Base-by-base conservation (phyloP, 2,888 invertebrate species). In the Ischnura elegans region DNA sequence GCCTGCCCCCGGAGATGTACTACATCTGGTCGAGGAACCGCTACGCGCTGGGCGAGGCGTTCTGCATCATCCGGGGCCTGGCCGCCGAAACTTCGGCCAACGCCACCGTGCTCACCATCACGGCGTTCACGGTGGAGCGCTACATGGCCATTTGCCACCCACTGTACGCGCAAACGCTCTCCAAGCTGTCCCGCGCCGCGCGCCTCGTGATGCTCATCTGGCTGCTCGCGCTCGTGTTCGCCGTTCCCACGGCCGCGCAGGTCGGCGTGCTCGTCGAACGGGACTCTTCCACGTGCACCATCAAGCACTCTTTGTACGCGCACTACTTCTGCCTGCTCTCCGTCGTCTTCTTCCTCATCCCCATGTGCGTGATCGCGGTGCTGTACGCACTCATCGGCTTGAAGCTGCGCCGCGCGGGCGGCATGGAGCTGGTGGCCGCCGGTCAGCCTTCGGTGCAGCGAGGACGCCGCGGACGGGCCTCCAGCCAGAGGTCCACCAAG, bases 401-500 rank as follows among this genome's bases (percentile, higher is more conserved):
- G 76, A 29, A 36, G 13, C 76, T 76, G 10, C 76, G 76, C 16
- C 29, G 36, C 76, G 29, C 76, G 29, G 36, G 36, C 76, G 6
- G 76, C 13, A 36, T 36, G 36, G 76, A 76, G 76, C 36, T 76
- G 36, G 36, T 76, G 76, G 76, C 76, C 76, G 76, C 13, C 8
- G 2, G 10, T 2, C 36, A 8, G 36, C 29, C 29, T 29, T 16
- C 76, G 36, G 76, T 36, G 76, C 13, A 10, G 29, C 76, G 29
- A 2, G 0, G 76, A 13, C 76, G 76, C 36, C 29, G 76, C 4
- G 76, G 13, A 29, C 76, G 76, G 3, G 1, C n/a, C 76, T 36
- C 29, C n/a, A 95, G 95, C 94, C 97, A 97, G 87, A 97, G 97
- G 95, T 97, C 97, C 0, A 97, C 98, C 0, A 97, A 97, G 94